Base-by-base conservation (phyloP, 2,797 vertebrate species). In the Poliocrania exsul region DNA sequence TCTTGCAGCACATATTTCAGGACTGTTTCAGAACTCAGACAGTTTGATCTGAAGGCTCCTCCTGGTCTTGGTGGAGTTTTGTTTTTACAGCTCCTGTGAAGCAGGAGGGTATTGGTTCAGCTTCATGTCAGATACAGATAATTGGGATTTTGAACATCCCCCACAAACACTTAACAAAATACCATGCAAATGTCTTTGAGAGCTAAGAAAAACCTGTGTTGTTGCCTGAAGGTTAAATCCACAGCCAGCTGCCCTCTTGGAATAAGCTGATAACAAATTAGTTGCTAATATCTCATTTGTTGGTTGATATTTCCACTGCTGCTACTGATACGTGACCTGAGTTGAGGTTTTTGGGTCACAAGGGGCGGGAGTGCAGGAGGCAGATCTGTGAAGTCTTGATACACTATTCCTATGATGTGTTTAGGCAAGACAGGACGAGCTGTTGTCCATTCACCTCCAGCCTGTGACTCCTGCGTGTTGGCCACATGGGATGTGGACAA, bases 401-500 rank as follows among this genome's bases (percentile, higher is more conserved):
- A 35, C 9, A 13, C 40, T 81, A 24, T 74, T 92, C n/a, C 11
- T 28, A 5, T 15, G 42, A 24, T 38, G 31, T 25, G 47, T 65
- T 64, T 58, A 82, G 87, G 38, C 35, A 87, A 28, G 58, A 33
- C 6, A 51, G 54, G 21, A 57, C 19, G 44, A 65, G 56, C 53
- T 82, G 44, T 40, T 86, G 64, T 47, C 56, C 53, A 18, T 58
- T 47, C 10, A 21, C 25, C 56, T 69, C 47, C 40, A 49, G 47
- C 47, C 60, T 95, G 31, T 60, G 73, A 26, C 49, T 86, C 19
- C 44, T 66, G 24, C 7, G 0, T 31, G 15, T 46, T 82, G 70
- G 24, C 54, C 28, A 18, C 0, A 0, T 0, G 1, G n/a, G 8
- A 3, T 80, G 47, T 20, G 50, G 54, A 57, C 46, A 61, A 23